Percentiles rank a stretch among this genome's conserved stretches.
Conservation (phyloP, 2,797 vertebrate genomes). For the Cyprinella venusta region DNA sequence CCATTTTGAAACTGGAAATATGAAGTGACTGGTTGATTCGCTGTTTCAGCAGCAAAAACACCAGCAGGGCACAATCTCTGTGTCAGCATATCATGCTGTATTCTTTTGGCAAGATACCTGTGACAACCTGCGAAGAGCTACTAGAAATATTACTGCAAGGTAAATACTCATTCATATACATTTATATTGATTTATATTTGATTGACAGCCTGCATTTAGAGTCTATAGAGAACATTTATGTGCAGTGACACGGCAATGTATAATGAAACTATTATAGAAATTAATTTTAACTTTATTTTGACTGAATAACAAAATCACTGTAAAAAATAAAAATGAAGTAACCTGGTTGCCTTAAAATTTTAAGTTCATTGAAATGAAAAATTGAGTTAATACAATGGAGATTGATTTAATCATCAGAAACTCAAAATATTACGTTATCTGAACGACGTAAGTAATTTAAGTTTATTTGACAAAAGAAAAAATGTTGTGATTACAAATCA, state of each 20-base stretch:
- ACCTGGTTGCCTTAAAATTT: no score
- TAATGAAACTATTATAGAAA: background rate
- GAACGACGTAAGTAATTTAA: no score
- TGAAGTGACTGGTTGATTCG: background rate
- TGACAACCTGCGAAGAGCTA: background rate
- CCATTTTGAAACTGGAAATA: background rate
- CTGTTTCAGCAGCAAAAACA: conserved; percentile 5
- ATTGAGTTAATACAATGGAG: no score
- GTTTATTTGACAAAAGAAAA: no score
- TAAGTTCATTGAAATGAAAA: no score
- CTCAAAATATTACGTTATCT: no score
- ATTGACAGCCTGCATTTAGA: background rate
- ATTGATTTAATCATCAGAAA: no score
- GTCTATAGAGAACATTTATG: no score
- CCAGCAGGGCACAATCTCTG: background rate
- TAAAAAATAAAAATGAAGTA: no score
- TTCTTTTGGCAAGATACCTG: background rate
- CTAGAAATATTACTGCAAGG: background rate
- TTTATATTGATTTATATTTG: background rate
- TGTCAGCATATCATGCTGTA: conserved; percentile 5
- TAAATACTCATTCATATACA: background rate
- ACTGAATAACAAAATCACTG: no score
- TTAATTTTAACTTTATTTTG: no score
- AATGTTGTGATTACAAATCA: no score
- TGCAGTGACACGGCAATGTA: background rate